These are phyloP conservation scores for Verasper variegatus DNA, from an alignment of 2,113 vertebrate genomes.

Conservation along the genomic window DNA sequence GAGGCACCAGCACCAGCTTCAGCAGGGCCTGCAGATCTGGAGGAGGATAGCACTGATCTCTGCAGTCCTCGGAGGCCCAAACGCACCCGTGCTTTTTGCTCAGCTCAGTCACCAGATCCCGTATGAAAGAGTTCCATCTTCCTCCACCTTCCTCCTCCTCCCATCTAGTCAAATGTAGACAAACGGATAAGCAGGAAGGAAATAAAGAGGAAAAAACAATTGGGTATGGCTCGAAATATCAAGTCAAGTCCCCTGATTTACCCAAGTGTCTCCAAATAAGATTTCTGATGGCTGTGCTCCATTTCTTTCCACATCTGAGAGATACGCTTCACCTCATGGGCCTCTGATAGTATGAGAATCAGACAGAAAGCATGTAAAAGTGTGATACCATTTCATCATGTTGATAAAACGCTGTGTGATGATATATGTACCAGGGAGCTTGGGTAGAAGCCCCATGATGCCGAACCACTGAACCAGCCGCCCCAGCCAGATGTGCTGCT, in stretches of 20 bases:
- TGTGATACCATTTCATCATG: background rate
- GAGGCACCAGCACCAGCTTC: slow-evolving; percentile 66
- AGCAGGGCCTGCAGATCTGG: slow-evolving; percentile 70
- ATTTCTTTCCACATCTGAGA: slow-evolving; percentile 73
- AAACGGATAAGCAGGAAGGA: background rate
- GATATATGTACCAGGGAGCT: slow-evolving; percentile 56
- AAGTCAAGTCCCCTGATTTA: slow-evolving; percentile 16
- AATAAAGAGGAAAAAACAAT: background rate
- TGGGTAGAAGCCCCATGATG: slow-evolving; percentile 69
- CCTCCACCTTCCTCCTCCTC: slow-evolving; percentile 22
- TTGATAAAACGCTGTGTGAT: background rate
- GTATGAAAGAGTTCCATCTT: slow-evolving; percentile 59
- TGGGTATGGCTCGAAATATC: background rate
- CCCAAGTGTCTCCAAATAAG: slow-evolving; percentile 26
- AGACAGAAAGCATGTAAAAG: slow-evolving; percentile 2
- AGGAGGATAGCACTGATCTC: slow-evolving; percentile 63
- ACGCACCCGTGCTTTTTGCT: slow-evolving; percentile 52
- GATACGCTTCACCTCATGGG: slow-evolving; percentile 63
- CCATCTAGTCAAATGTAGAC: slow-evolving; percentile 6
- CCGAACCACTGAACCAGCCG: slow-evolving; percentile 72
- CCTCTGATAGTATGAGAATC: slow-evolving; percentile 55
- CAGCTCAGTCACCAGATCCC: slow-evolving; percentile 61
- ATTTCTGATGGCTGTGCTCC: slow-evolving; percentile 49
- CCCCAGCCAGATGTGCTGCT: slow-evolving; percentile 69
- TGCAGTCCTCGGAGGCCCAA: slow-evolving; percentile 58